Conservation (phyloP, 2,797 vertebrate genomes). For the Gadopsis marmoratus region DNA sequence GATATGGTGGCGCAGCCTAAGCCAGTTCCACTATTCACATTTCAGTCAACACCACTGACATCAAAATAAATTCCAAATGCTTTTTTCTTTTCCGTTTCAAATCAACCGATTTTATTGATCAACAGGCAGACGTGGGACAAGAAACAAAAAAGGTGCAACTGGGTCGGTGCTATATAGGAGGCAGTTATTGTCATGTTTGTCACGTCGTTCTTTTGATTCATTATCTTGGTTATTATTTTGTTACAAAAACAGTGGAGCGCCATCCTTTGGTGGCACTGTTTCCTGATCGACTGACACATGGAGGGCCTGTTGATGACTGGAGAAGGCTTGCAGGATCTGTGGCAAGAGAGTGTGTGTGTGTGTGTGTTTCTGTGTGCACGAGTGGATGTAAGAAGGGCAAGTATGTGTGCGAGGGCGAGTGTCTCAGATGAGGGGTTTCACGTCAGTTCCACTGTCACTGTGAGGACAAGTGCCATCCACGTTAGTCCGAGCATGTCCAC, state of each 20-base stretch:
- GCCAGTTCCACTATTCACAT: constrained; percentile 64
- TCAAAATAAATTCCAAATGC: constrained; percentile 71
- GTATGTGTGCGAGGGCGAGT: constrained; percentile 35
- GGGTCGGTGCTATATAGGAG: constrained; percentile 72
- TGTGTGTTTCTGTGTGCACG: constrained; percentile 27
- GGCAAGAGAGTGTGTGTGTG: constrained; percentile 49
- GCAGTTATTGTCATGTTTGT: constrained; percentile 73
- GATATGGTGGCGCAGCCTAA: constrained; percentile 51
- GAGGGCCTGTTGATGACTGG: constrained; percentile 75
- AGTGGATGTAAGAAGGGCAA: constrained; percentile 48
- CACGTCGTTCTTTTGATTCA: constrained; percentile 72
- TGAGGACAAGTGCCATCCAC: constrained; percentile 89
- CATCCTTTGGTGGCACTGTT: constrained; percentile 66
- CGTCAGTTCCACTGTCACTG: constrained; percentile 96
- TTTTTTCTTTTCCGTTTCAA: constrained; percentile 69
- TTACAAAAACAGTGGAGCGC: constrained; percentile 74
- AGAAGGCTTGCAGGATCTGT: constrained; percentile 78
- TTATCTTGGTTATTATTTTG: constrained; percentile 73
- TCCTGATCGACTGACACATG: constrained; percentile 79
- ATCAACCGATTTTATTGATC: constrained; percentile 77
- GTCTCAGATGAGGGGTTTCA: constrained; percentile 82
- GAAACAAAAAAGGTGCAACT: constrained; percentile 70
- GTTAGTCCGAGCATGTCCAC: constrained; percentile 81
- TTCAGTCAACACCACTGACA: constrained; percentile 72
- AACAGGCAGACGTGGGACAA: constrained; percentile 81